Conservation (phyloP, 2,888 invertebrate species). For the Lutraria lutraria region DNA sequence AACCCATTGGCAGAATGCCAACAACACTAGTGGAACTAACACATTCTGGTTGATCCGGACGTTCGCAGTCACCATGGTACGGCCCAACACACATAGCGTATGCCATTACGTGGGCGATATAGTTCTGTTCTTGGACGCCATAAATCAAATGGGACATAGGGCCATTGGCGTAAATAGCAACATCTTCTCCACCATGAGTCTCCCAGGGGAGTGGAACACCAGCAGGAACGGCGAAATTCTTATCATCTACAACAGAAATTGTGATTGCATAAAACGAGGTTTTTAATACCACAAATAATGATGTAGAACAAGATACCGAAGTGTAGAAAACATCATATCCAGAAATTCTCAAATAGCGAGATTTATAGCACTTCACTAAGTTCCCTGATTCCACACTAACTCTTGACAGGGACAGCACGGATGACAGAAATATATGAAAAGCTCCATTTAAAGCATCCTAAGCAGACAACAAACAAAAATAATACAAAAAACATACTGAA, state of each 20-base stretch:
- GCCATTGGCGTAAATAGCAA: slow-evolving; percentile 94
- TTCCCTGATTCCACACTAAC: too few species aligned
- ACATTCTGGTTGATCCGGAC: neutral
- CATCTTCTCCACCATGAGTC: slow-evolving; percentile 90
- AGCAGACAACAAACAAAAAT: too few species aligned
- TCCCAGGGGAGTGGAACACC: slow-evolving; percentile 72
- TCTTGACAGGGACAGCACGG: too few species aligned
- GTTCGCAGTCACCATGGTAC: neutral
- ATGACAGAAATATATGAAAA: too few species aligned
- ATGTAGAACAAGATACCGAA: too few species aligned
- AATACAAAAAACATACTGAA: too few species aligned
- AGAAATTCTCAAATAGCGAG: too few species aligned
- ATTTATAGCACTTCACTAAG: too few species aligned
- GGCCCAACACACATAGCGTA: slow-evolving; percentile 18
- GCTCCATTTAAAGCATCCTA: too few species aligned
- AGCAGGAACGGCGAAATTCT: slow-evolving; percentile 49
- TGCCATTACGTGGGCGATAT: slow-evolving; percentile 3
- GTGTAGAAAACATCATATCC: too few species aligned
- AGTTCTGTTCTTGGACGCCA: slow-evolving; percentile 91
- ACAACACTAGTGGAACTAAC: neutral
- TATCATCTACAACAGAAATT: slow-evolving; percentile 42
- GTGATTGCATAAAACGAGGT: too few species aligned
- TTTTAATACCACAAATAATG: too few species aligned
- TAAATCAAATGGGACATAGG: slow-evolving; percentile 93
- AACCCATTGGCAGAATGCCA: neutral